Percentiles rank a stretch among this genome's conserved stretches.
Conservation (phyloP, 2,888 invertebrate species). For the Pteria penguin region DNA sequence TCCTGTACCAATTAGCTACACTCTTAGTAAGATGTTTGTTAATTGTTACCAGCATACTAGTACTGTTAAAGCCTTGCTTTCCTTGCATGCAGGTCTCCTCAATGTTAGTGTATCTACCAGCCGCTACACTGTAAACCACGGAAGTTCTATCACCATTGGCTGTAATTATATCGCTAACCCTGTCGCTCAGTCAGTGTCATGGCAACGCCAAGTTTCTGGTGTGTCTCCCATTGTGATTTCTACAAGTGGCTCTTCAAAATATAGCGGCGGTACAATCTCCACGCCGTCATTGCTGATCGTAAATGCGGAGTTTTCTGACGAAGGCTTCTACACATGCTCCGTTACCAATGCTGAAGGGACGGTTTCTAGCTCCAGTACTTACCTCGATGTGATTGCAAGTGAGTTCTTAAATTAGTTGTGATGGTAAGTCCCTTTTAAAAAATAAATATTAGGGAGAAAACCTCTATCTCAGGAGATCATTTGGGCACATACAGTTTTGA, state of each 20-base stretch:
- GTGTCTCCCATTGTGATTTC: slow-evolving; percentile 1
- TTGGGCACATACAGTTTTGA: too few species aligned
- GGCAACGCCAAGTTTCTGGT: slow-evolving; percentile 10
- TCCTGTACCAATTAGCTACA: too few species aligned
- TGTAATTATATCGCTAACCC: slow-evolving; percentile 30
- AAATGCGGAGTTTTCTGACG: slow-evolving; percentile 8
- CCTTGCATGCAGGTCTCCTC: slow-evolving; percentile 16
- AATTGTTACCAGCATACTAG: too few species aligned
- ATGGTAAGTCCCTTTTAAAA: too few species aligned
- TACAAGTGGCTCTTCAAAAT: slow-evolving; percentile 10
- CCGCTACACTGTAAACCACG: slow-evolving; percentile 16
- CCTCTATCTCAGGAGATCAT: too few species aligned
- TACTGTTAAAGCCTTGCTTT: not conserved
- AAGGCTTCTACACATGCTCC: slow-evolving; percentile 26
- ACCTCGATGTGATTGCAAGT: too few species aligned
- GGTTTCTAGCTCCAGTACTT: too few species aligned
- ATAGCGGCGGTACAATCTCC: slow-evolving; percentile 12
- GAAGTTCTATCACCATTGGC: slow-evolving; percentile 17
- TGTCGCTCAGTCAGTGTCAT: slow-evolving; percentile 9
- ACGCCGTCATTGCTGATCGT: slow-evolving; percentile 16
- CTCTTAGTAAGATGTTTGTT: too few species aligned
- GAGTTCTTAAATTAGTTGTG: too few species aligned
- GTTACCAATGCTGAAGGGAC: slow-evolving; percentile 22
- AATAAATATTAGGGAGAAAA: too few species aligned
- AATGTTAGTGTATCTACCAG: slow-evolving; percentile 11